These are phyloP conservation scores for Diabrotica virgifera DNA, from an alignment of 1,140 invertebrate species.

Conservation along the genomic window DNA sequence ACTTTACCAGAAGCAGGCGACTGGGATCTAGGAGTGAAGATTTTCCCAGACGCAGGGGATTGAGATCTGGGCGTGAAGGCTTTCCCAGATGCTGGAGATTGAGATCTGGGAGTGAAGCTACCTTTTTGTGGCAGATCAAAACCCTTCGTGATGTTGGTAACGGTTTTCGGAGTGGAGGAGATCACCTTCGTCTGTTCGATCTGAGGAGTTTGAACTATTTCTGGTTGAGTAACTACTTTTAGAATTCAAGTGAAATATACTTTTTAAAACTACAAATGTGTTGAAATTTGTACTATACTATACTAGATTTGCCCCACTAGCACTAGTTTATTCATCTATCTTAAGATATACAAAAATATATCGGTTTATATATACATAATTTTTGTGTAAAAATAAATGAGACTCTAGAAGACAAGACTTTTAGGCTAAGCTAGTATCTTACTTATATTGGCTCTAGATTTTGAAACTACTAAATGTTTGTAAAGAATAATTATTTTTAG, in stretches of 20 bases:
- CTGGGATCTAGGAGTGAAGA: conserved; percentile 57
- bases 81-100: conserved; percentile 62
- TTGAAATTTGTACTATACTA: too few species aligned
- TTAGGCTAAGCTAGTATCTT: too few species aligned
- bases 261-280: too few species aligned
- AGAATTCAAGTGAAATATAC: neutral
- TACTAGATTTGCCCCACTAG: too few species aligned
- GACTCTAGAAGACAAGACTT: too few species aligned
- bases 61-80: conserved; percentile 58
- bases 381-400: too few species aligned
- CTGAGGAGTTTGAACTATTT: conserved; percentile 14
- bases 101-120: conserved; percentile 52
- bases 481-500: too few species aligned
- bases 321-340: too few species aligned
- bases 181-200: conserved; percentile 33
- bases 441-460: too few species aligned
- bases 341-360: too few species aligned
- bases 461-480: too few species aligned
- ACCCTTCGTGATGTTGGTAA: conserved; percentile 48
- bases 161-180: conserved; percentile 37
- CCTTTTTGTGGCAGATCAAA: conserved; percentile 48
- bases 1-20: conserved; percentile 61
- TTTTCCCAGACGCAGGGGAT: conserved; percentile 61
- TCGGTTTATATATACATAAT: too few species aligned
- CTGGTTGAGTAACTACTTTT: neutral